phyloP scores from a whole-genome alignment of 2,113 vertebrate genomes.

The Hydrolagus affinis region DNA sequence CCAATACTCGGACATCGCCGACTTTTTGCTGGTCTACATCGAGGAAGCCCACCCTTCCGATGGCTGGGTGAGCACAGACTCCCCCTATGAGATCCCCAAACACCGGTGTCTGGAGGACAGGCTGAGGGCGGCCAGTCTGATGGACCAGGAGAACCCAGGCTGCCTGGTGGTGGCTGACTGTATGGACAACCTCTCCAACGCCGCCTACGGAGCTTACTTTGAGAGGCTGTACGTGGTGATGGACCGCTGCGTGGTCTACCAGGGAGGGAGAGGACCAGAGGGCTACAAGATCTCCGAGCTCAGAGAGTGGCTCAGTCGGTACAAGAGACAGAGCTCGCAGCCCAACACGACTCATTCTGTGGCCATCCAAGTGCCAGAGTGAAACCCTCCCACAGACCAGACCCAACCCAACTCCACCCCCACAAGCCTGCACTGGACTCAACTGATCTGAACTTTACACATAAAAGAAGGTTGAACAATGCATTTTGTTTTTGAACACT shows the following conservation, averaged over 20 bases:
- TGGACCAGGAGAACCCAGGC: slow-evolving; percentile 69
- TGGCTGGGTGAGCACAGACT: slow-evolving; percentile 95
- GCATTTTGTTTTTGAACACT: slow-evolving; percentile 22
- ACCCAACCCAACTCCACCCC: no score
- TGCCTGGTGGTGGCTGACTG: slow-evolving; percentile 83
- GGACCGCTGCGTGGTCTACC: slow-evolving; percentile 79
- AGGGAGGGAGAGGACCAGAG: slow-evolving; percentile 87
- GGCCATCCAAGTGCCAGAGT: slow-evolving; percentile 68
- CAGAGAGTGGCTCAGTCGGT: slow-evolving; percentile 81
- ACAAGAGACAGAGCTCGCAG: slow-evolving; percentile 55
- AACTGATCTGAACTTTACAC: no score
- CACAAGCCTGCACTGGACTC: slow-evolving; percentile 23
- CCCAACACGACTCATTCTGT: slow-evolving; percentile 48
- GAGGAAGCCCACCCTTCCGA: slow-evolving; percentile 96
- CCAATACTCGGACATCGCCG: slow-evolving; percentile 84
- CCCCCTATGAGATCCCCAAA: slow-evolving; percentile 84
- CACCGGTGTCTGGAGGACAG: slow-evolving; percentile 92
- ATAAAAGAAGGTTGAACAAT: background rate
- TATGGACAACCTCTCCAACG: slow-evolving; percentile 93
- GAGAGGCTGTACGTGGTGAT: slow-evolving; percentile 90
- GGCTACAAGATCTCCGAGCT: slow-evolving; percentile 93
- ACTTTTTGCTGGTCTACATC: slow-evolving; percentile 93
- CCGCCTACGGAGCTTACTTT: slow-evolving; percentile 96
- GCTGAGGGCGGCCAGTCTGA: slow-evolving; percentile 75
- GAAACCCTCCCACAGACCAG: no score